A percentile compares a stretch with the other conserved stretches of the same genome.
Conservation (phyloP, 2,797 vertebrate species). For the Morelia viridis region DNA sequence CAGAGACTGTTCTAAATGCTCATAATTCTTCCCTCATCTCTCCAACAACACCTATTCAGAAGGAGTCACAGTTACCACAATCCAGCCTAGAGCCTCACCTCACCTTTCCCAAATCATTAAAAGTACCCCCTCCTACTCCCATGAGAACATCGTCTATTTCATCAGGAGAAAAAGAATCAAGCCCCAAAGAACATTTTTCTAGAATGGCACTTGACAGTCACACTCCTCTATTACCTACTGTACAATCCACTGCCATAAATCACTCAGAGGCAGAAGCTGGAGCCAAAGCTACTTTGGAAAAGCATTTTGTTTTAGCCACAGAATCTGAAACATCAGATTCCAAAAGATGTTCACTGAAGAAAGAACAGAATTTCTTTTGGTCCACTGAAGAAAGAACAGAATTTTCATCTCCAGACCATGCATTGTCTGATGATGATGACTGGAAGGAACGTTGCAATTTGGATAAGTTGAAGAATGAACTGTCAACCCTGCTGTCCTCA, state of each 20-base stretch:
- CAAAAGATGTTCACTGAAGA: fast-evolving
- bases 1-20: conserved; percentile 69
- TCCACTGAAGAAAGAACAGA: conserved; percentile 36
- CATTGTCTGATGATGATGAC: conserved; percentile 44
- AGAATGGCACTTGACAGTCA: conserved; percentile 55
- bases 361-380: not conserved
- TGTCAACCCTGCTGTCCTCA: conserved; percentile 68
- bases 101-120: conserved; percentile 73
- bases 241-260: conserved; percentile 55
- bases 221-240: conserved; percentile 67
- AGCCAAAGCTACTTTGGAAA: not conserved
- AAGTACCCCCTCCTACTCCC: conserved; percentile 76
- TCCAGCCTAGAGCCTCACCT: conserved; percentile 65
- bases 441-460: conserved; percentile 71
- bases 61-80: conserved; percentile 49
- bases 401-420: conserved; percentile 58
- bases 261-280: conserved; percentile 10
- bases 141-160: conserved; percentile 76
- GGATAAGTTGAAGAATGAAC: conserved; percentile 66
- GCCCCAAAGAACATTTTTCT: conserved; percentile 24
- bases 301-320: not conserved
- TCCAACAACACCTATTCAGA: conserved; percentile 37
- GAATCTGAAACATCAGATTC: not conserved
- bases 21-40: not conserved
- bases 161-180: conserved; percentile 38